Base-by-base conservation (phyloP, 2,113 vertebrate species). In the Vimba vimba region DNA sequence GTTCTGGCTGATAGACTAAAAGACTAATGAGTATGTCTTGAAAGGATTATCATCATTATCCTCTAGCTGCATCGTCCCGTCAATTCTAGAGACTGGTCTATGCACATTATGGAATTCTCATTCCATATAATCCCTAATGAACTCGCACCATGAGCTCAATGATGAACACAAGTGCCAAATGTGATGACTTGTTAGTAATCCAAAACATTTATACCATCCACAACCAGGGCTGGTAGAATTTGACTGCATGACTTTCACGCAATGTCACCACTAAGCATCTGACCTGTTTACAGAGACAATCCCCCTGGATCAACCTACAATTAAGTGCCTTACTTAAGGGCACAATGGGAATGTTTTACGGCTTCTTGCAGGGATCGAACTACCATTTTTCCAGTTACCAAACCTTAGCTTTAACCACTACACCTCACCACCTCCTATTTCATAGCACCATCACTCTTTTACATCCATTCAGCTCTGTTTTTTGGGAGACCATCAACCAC, bases 11-110 rank as follows among this genome's bases (percentile, higher is more conserved):
- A n/a, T 79, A 25, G 11, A 79, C 23, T 43, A 33, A 79, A 79
- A 60, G 36, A 79, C 19, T 79, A 59, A 83, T 73, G 81, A 43
- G 68, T 25, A 15, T 73, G 23, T 27, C 27, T 71, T 57, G 27
- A 83, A 15, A 71, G 23, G 17, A 82, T 69, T 82, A 82, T 69
- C 27, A 27, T 76, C 45, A 76, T 59, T 55, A 57, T 36, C 25
- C 1, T 23, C 10, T 55, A 33, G 4, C 21, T 77, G 47, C 47
- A 77, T 30, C 71, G 0, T 74, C 23, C 11, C 39, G 11, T 74
- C 43, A 74, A 12, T 47, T 25, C 43, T 47, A 45, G 23, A 3
- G 11, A 47, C 71, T 47, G 23, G 39, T 47, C 11, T 1, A 25
- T 47, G 23, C 12, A 15, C 71, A 45, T 45, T 45, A 45, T 45